Percentiles rank a stretch among this genome's conserved stretches.
Conservation (phyloP, 2,113 vertebrate species). For the Xiphias gladius region DNA sequence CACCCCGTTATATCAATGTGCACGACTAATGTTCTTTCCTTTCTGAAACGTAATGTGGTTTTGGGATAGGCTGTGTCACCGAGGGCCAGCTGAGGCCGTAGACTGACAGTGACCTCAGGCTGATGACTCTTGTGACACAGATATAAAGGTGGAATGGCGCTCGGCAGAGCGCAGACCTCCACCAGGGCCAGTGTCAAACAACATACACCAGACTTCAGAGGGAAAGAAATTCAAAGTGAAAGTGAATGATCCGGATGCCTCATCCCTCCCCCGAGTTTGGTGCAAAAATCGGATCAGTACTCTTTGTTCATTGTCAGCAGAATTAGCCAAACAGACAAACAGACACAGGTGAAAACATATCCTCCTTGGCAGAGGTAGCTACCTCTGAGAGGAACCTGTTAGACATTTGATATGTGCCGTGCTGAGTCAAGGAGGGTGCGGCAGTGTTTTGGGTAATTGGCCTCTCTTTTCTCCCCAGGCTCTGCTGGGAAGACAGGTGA, state of each 20-base stretch:
- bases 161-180: too few relatives aligned
- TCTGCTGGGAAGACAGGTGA: conserved; percentile 48
- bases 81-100: background rate
- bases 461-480: conserved; percentile 46
- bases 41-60: background rate
- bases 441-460: conserved; percentile 56
- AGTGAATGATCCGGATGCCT: too few relatives aligned
- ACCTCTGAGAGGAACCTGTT: conserved; percentile 51
- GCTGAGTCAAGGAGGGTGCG: conserved; percentile 35
- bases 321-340: too few relatives aligned
- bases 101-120: background rate
- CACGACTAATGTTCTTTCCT: background rate
- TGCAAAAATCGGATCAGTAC: too few relatives aligned
- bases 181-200: too few relatives aligned
- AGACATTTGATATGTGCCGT: conserved; percentile 42
- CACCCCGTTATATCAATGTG: background rate
- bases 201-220: too few relatives aligned
- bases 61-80: background rate
- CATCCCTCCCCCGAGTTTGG: too few relatives aligned
- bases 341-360: too few relatives aligned
- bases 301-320: too few relatives aligned
- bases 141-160: background rate
- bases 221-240: too few relatives aligned
- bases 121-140: background rate
- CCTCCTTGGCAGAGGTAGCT: background rate